These are phyloP conservation scores for Lepus europaeus DNA, from an alignment of 2,113 vertebrate species.

Conservation along the genomic window DNA sequence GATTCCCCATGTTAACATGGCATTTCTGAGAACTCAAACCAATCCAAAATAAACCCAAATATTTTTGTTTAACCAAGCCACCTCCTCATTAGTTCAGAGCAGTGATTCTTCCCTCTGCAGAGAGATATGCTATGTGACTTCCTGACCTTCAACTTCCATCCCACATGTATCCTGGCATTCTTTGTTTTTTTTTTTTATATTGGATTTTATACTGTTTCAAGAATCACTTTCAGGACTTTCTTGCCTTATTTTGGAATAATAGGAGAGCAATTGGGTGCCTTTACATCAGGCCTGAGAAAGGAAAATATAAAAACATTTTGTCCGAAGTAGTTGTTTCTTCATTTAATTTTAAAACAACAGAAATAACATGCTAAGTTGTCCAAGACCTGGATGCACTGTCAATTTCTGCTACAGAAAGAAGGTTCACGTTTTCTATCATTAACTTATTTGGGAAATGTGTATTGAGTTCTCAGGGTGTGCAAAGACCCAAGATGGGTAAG, in stretches of 20 bases:
- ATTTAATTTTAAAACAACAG: constrained; percentile 60
- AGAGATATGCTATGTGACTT: constrained; percentile 38
- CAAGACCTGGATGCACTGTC: background rate
- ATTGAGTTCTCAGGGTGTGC: background rate
- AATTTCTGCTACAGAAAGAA: background rate
- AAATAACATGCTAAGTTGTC: background rate
- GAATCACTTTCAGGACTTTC: background rate
- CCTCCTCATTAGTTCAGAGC: constrained; percentile 56
- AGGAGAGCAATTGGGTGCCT: background rate
- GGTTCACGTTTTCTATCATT: background rate
- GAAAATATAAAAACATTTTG: constrained; percentile 28
- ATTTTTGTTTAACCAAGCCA: constrained; percentile 69
- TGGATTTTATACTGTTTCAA: background rate
- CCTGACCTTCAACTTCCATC: background rate
- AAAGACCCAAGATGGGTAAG: background rate
- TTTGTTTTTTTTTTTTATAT: background rate
- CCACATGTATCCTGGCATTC: background rate
- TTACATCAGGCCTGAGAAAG: background rate
- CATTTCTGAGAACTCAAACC: constrained; percentile 58
- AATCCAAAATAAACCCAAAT: constrained; percentile 73
- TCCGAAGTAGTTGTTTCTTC: constrained; percentile 18
- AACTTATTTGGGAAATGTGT: background rate
- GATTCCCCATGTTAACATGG: constrained; percentile 51
- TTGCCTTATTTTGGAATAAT: constrained; percentile 19
- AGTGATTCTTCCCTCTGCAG: constrained; percentile 29